Evolutionary conservation across 2,113 vertebrate genomes (phyloP).

Genomic region (Paralichthys olivaceus): DNA sequence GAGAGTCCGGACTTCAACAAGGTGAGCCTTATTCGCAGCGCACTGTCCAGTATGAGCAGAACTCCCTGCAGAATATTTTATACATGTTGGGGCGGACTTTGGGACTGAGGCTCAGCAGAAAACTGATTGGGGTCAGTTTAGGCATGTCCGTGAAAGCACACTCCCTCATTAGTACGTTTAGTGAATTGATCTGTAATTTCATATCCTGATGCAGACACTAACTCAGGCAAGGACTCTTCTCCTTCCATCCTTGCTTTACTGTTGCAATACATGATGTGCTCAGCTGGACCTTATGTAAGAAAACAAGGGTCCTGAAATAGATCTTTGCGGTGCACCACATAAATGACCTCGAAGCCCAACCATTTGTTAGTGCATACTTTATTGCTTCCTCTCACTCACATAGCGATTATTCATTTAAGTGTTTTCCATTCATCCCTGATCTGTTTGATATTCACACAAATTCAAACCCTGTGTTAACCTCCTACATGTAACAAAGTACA

Average conservation of each 20-base stretch:
- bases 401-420: too few relatives aligned
- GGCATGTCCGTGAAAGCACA: background rate
- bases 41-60: background rate
- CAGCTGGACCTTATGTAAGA: background rate
- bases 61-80: conserved; percentile 1
- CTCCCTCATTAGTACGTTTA: background rate
- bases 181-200: background rate
- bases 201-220: conserved; percentile 1
- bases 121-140: too few relatives aligned
- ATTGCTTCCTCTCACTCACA: background rate
- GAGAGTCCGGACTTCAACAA: conserved; percentile 20
- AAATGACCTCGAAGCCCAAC: too few relatives aligned
- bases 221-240: background rate
- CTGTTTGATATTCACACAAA: too few relatives aligned
- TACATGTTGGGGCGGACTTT: too few relatives aligned
- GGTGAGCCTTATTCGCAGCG: conserved; percentile 29
- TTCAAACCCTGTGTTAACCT: too few relatives aligned
- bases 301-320: background rate
- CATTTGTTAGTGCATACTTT: background rate
- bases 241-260: background rate
- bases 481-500: too few relatives aligned
- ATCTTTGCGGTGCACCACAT: too few relatives aligned
- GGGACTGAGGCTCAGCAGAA: background rate
- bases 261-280: background rate
- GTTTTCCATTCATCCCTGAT: background rate